These are phyloP conservation scores for Tricholauxania praeusta DNA, from an alignment of 2,888 invertebrate species.

Conservation along the genomic window DNA sequence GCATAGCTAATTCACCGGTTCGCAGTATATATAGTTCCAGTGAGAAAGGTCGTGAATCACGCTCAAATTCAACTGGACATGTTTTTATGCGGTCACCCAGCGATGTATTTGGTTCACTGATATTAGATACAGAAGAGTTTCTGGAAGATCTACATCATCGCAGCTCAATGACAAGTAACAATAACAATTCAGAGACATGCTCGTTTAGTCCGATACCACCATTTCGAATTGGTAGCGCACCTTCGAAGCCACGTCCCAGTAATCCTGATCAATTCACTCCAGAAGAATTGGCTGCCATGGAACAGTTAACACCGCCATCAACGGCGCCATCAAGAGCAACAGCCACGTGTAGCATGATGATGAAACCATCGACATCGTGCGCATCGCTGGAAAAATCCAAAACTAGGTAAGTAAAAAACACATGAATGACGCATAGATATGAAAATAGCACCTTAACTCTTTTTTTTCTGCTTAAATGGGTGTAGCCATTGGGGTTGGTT, in stretches of 20 bases:
- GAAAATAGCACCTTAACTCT: not conserved
- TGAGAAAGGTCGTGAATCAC: slow-evolving; percentile 71
- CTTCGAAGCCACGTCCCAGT: slow-evolving; percentile 63
- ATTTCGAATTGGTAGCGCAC: slow-evolving; percentile 72
- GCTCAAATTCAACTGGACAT: slow-evolving; percentile 79
- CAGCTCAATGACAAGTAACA: slow-evolving; percentile 57
- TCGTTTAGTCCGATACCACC: slow-evolving; percentile 69
- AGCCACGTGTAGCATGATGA: slow-evolving; percentile 49
- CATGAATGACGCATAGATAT: slow-evolving; percentile 1
- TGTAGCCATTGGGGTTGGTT: too few relatives aligned
- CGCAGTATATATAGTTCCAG: slow-evolving; percentile 65
- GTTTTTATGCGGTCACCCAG: slow-evolving; percentile 71
- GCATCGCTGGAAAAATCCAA: slow-evolving; percentile 56
- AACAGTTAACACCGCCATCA: slow-evolving; percentile 65
- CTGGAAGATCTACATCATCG: slow-evolving; percentile 67
- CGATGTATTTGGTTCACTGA: slow-evolving; percentile 72
- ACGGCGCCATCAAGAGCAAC: slow-evolving; percentile 68
- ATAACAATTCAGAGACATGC: slow-evolving; percentile 47
- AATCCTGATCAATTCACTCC: slow-evolving; percentile 64
- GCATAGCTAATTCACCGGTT: slow-evolving; percentile 82
- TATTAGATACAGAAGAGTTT: slow-evolving; percentile 72
- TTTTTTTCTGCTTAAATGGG: too few relatives aligned
- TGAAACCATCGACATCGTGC: slow-evolving; percentile 46
- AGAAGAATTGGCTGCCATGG: slow-evolving; percentile 65
- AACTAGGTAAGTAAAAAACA: slow-evolving; percentile 49